Evolutionary conservation across 2,797 vertebrate genomes (phyloP).

Genomic region (Macrochelys suwanniensis): DNA sequence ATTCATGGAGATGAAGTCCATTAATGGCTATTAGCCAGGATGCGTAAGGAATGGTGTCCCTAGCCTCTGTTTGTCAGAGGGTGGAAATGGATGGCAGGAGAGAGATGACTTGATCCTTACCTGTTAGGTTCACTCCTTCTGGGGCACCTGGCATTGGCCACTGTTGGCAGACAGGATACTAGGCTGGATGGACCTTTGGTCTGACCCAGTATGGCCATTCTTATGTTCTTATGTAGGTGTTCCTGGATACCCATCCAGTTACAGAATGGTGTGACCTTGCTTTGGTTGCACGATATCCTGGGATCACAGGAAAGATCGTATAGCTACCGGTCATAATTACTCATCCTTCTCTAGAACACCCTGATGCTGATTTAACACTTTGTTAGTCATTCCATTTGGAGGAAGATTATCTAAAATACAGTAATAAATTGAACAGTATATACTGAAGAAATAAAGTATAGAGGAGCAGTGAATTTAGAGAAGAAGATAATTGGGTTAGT

Average conservation of each 20-base stretch:
- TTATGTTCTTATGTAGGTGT: neutral
- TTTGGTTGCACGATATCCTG: neutral
- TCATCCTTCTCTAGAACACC: neutral
- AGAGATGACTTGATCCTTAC: too few relatives aligned
- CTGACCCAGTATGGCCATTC: too few relatives aligned
- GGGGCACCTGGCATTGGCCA: too few relatives aligned
- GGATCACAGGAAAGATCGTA: neutral
- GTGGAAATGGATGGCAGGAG: too few relatives aligned
- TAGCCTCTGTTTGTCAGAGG: too few relatives aligned
- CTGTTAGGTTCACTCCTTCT: too few relatives aligned
- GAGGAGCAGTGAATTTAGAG: constrained; percentile 32
- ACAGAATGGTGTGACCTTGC: neutral
- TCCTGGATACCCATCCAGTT: neutral
- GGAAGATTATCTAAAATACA: constrained; percentile 15
- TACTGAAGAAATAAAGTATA: neutral
- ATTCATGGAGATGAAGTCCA: too few relatives aligned
- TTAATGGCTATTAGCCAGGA: too few relatives aligned
- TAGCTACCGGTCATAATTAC: neutral
- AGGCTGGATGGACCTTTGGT: too few relatives aligned
- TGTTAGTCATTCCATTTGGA: neutral
- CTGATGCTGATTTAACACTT: neutral
- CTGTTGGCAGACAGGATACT: too few relatives aligned
- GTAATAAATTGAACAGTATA: constrained; percentile 9
- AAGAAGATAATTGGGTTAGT: neutral
- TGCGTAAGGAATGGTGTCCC: too few relatives aligned